These are phyloP conservation scores for Carettochelys insculpta DNA, from an alignment of 2,113 vertebrate genomes.

Conservation along the genomic window DNA sequence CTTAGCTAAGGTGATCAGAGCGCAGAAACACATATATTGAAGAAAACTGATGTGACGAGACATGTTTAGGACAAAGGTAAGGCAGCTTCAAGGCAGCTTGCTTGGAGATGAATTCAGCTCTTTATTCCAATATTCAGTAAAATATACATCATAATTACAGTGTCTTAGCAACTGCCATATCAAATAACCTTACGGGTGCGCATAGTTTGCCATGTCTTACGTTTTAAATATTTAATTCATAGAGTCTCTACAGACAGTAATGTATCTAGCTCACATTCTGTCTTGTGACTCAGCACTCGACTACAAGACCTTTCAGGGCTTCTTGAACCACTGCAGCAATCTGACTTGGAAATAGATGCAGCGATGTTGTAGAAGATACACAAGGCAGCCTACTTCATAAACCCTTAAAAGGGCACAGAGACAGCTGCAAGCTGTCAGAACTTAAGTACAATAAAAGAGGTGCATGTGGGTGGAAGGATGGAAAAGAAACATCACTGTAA, in stretches of 20 bases:
- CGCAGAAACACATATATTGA: background rate
- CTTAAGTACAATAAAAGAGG: background rate
- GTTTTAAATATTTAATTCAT: background rate
- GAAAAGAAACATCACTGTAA: background rate
- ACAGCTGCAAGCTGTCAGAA: background rate
- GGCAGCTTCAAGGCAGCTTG: background rate
- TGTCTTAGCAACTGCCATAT: background rate
- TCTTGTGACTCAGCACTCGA: slow-evolving; percentile 19
- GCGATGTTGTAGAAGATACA: background rate
- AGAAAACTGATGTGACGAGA: background rate
- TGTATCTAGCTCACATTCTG: background rate
- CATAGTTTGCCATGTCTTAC: background rate
- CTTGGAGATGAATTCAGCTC: background rate
- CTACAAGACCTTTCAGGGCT: background rate
- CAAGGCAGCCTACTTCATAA: background rate
- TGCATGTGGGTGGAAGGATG: fast-evolving
- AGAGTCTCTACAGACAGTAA: background rate
- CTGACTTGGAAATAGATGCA: background rate
- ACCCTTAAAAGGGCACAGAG: background rate
- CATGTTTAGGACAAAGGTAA: background rate
- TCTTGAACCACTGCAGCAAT: background rate
- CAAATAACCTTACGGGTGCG: background rate
- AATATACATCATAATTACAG: fast-evolving
- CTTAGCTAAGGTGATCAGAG: background rate
- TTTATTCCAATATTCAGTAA: background rate